A percentile compares a stretch with the other conserved stretches of the same genome.
Evolutionary conservation across 1,140 invertebrate species (phyloP).

Genomic region (Tetragnatha versicolor): DNA sequence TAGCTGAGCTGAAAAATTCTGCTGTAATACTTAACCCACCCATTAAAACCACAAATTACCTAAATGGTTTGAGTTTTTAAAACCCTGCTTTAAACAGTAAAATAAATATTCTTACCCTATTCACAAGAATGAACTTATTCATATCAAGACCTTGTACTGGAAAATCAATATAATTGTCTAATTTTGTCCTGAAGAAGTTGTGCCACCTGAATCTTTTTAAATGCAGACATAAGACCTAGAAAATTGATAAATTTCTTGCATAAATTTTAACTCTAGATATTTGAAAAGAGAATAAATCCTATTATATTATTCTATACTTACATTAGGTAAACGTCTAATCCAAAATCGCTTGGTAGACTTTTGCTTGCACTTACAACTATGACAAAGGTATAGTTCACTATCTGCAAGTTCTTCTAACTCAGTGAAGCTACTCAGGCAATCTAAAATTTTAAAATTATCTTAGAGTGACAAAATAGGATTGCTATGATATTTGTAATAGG

Average conservation of each 20-base stretch:
- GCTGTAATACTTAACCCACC: too few relatives aligned
- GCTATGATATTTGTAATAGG: too few relatives aligned
- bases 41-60: too few relatives aligned
- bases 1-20: too few relatives aligned
- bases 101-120: slow-evolving; percentile 64
- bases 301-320: slow-evolving; percentile 63
- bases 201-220: slow-evolving; percentile 86
- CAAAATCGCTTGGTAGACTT: slow-evolving; percentile 86
- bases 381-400: slow-evolving; percentile 83
- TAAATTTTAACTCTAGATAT: background rate
- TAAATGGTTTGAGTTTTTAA: too few relatives aligned
- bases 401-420: slow-evolving; percentile 84
- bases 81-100: too few relatives aligned
- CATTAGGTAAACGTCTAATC: slow-evolving; percentile 81
- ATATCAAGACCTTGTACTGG: slow-evolving; percentile 79
- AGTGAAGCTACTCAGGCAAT: slow-evolving; percentile 79
- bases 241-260: slow-evolving; percentile 32
- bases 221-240: slow-evolving; percentile 81
- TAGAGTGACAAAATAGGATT: too few relatives aligned
- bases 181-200: slow-evolving; percentile 79
- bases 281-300: background rate
- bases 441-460: too few relatives aligned
- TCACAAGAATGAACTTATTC: slow-evolving; percentile 77
- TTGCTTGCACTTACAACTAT: slow-evolving; percentile 81
- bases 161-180: slow-evolving; percentile 82